A percentile compares a stretch with the other conserved stretches of the same genome.
phyloP scores from a whole-genome alignment of 2,113 vertebrate genomes.

The Progne subis region DNA sequence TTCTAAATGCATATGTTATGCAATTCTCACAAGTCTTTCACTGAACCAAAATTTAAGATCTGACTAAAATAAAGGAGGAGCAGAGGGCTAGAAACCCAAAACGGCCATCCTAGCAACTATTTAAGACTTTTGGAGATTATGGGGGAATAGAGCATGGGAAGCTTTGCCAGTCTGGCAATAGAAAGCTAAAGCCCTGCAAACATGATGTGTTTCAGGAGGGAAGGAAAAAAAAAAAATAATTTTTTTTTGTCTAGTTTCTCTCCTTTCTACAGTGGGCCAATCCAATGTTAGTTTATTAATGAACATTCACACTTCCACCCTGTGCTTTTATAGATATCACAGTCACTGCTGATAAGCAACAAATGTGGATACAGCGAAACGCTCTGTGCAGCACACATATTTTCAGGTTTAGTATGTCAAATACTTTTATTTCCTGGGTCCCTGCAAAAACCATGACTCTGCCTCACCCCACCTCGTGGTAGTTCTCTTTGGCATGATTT shows the following conservation, averaged over 20 bases:
- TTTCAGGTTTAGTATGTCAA: neutral
- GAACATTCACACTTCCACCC: neutral
- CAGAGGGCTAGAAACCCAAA: neutral
- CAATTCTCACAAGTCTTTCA: neutral
- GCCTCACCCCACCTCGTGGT: neutral
- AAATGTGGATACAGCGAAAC: neutral
- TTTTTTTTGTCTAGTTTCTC: neutral
- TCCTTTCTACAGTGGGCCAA: neutral
- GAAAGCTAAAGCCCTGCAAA: neutral
- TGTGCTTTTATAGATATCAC: neutral
- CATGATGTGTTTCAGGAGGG: rapidly evolving
- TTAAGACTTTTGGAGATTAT: neutral
- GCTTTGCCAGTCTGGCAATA: neutral
- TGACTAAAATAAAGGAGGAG: neutral
- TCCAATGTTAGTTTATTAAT: neutral
- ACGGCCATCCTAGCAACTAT: neutral
- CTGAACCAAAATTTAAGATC: neutral
- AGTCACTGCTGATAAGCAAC: neutral
- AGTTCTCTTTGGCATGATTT: neutral
- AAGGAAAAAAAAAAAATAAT: neutral
- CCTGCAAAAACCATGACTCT: neutral
- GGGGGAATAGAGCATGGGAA: neutral
- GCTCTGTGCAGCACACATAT: neutral
- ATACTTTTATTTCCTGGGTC: neutral
- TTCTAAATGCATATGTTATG: neutral